These are phyloP conservation scores for Lasioglossum oenotherae DNA, from an alignment of 2,888 invertebrate species.

Conservation along the genomic window DNA sequence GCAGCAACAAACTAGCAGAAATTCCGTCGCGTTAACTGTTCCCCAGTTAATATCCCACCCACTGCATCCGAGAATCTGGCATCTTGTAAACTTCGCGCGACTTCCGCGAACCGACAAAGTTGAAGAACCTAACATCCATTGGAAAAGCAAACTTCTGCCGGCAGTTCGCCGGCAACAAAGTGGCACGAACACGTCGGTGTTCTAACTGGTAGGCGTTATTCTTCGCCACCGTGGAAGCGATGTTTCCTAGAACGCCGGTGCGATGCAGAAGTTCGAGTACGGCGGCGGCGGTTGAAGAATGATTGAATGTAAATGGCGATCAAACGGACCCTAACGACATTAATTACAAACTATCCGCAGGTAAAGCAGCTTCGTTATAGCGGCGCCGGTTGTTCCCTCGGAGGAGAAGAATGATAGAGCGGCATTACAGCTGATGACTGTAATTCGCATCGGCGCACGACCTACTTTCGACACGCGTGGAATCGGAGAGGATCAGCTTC, in stretches of 20 bases:
- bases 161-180: not conserved
- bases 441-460: conserved; percentile 60
- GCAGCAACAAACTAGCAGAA: not conserved
- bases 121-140: conserved; percentile 1
- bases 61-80: not conserved
- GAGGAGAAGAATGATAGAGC: conserved; percentile 54
- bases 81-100: not conserved
- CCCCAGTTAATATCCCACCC: not conserved
- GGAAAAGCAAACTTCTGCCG: conserved; percentile 5
- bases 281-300: not conserved
- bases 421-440: conserved; percentile 64
- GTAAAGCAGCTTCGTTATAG: conserved; percentile 47
- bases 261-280: not conserved
- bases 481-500: conserved; percentile 53
- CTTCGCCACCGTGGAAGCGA: not conserved
- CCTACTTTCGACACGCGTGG: conserved; percentile 54
- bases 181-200: not conserved
- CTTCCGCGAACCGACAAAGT: not conserved
- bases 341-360: conserved; percentile 44
- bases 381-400: conserved; percentile 37
- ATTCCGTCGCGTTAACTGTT: not conserved
- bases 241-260: not conserved
- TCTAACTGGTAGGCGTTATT: not conserved
- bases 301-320: conserved; percentile 5
- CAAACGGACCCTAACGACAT: conserved; percentile 33